Evolutionary conservation across 1,140 invertebrate genomes (phyloP).

Genomic region (Temnothorax longispinosus): DNA sequence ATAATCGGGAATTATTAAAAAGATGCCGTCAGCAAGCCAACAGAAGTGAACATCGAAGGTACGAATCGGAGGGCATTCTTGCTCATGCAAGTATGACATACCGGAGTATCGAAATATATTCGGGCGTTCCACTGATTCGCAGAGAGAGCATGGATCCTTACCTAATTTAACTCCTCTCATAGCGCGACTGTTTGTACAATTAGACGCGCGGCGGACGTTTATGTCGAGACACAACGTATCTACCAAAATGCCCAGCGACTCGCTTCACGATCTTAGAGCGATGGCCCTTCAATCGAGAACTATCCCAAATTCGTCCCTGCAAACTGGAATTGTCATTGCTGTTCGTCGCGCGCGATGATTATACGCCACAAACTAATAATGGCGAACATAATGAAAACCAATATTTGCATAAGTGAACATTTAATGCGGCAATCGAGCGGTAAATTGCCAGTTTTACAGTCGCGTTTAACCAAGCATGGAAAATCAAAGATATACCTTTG

Average conservation of each 20-base stretch:
- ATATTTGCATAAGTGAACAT: conserved; percentile 32
- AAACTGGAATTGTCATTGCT: conserved; percentile 41
- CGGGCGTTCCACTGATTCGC: neutral
- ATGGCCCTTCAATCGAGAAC: conserved; percentile 45
- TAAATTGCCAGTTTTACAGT: conserved; percentile 42
- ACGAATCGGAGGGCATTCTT: neutral
- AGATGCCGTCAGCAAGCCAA: neutral
- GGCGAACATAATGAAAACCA: conserved; percentile 54
- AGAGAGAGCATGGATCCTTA: neutral
- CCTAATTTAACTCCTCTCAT: conserved; percentile 18
- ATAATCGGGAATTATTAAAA: conserved; percentile 50
- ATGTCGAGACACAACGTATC: neutral
- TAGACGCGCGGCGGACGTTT: conserved; percentile 10
- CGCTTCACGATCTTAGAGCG: conserved; percentile 25
- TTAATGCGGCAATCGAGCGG: conserved; percentile 42
- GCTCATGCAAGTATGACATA: neutral
- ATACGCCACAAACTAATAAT: conserved; percentile 52
- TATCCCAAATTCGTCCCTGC: conserved; percentile 32
- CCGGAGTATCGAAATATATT: neutral
- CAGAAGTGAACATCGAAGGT: neutral
- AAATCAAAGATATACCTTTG: conserved; percentile 20
- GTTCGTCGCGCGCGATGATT: neutral
- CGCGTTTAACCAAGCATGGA: conserved; percentile 8
- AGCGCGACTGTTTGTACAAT: conserved; percentile 32
- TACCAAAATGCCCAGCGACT: neutral